Evolutionary conservation across 1,140 invertebrate species (phyloP).

Genomic region (Parasteatoda tepidariorum): DNA sequence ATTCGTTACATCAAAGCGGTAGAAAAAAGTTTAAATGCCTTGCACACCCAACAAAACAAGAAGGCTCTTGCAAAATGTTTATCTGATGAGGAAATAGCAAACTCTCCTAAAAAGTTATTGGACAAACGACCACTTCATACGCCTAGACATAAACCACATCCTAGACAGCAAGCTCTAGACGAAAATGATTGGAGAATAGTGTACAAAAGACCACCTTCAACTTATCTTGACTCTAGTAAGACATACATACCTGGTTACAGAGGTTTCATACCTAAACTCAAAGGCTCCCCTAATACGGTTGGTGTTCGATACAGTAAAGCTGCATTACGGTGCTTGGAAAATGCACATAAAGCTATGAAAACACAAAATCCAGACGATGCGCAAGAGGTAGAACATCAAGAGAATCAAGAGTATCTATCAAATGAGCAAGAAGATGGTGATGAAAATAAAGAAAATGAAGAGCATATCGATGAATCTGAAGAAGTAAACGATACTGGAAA

Average conservation of each 20-base stretch:
- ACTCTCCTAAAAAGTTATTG: conserved; percentile 35
- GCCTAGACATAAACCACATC: conserved; percentile 36
- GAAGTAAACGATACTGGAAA: not conserved
- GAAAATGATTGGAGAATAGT: conserved; percentile 49
- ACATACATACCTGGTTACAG: conserved; percentile 53
- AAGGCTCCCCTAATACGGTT: conserved; percentile 31
- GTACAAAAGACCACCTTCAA: conserved; percentile 52
- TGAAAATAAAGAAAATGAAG: conserved; percentile 9
- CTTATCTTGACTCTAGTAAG: conserved; percentile 14
- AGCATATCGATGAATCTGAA: not conserved
- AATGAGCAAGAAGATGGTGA: not conserved
- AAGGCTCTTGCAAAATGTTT: not conserved
- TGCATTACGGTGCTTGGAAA: conserved; percentile 19
- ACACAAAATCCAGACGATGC: not conserved
- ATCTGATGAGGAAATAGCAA: not conserved
- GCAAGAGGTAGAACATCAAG: not conserved
- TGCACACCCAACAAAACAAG: conserved; percentile 30
- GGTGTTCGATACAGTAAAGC: conserved; percentile 54
- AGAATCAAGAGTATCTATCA: not conserved
- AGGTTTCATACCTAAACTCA: conserved; percentile 38
- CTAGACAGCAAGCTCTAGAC: conserved; percentile 3
- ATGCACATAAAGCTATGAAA: not conserved
- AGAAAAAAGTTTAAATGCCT: conserved; percentile 34
- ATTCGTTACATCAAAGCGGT: conserved; percentile 53
- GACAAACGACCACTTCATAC: conserved; percentile 53